Conservation (phyloP, 2,888 invertebrate genomes). For the Drosophila barbarae region DNA sequence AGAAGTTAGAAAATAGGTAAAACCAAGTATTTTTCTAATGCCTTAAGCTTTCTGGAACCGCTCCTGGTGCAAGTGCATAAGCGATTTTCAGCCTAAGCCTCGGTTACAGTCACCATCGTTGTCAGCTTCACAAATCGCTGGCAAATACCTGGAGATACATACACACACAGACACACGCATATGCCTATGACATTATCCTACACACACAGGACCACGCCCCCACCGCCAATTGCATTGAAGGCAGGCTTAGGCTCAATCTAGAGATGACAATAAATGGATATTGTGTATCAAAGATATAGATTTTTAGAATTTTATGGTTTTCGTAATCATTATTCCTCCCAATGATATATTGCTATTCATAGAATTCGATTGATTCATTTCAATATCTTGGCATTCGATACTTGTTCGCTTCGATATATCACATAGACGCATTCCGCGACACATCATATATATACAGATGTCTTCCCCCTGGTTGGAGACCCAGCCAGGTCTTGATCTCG, state of each 20-base stretch:
- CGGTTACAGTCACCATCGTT: slow-evolving; percentile 11
- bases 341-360: no score
- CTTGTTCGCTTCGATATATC: background rate
- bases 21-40: background rate
- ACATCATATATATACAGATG: background rate
- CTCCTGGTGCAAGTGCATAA: background rate
- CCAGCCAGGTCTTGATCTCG: slow-evolving; percentile 11
- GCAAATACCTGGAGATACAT: slow-evolving; percentile 9
- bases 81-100: slow-evolving; percentile 7
- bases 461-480: background rate
- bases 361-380: background rate
- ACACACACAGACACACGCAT: slow-evolving; percentile 45
- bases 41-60: background rate
- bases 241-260: background rate
- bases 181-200: slow-evolving; percentile 63
- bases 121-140: slow-evolving; percentile 34
- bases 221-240: background rate
- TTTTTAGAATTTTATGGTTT: background rate
- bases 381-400: background rate
- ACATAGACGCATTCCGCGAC: background rate
- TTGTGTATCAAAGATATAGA: background rate
- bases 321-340: background rate
- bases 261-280: background rate
- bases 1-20: no score
- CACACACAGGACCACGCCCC: slow-evolving; percentile 24